Conservation (phyloP, 2,888 invertebrate species). For the Xestia ashworthii region DNA sequence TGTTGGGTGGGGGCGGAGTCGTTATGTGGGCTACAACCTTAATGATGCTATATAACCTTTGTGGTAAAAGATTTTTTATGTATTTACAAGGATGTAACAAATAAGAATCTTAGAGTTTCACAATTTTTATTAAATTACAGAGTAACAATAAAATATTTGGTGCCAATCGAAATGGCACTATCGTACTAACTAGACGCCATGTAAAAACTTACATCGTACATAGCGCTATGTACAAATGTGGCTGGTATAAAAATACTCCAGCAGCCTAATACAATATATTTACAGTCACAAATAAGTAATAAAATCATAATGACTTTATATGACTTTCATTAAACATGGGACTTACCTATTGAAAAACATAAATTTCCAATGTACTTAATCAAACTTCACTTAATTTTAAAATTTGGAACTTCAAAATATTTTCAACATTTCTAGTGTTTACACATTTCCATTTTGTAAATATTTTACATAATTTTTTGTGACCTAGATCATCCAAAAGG, state of each 20-base stretch:
- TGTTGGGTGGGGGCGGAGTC: too few relatives aligned
- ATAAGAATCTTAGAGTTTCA: conserved; percentile 48
- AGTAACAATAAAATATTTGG: conserved; percentile 84
- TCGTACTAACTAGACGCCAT: conserved; percentile 75
- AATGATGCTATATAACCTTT: too few relatives aligned
- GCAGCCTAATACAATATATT: conserved; percentile 67
- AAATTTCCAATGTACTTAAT: conserved; percentile 40
- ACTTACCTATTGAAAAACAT: conserved; percentile 31
- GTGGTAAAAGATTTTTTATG: not conserved
- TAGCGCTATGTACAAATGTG: conserved; percentile 78
- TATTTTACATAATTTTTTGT: conserved; percentile 40
- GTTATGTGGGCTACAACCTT: too few relatives aligned
- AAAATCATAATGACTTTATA: conserved; percentile 53
- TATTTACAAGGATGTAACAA: not conserved
- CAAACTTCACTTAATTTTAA: conserved; percentile 37
- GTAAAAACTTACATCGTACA: conserved; percentile 84
- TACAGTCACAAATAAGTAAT: conserved; percentile 74
- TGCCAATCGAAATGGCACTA: conserved; percentile 85
- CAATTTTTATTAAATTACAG: conserved; percentile 81
- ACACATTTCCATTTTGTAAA: conserved; percentile 41
- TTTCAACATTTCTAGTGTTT: conserved; percentile 29
- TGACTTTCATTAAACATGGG: conserved; percentile 42
- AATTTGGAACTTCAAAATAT: conserved; percentile 45
- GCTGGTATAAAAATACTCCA: conserved; percentile 73
- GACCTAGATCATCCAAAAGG: conserved; percentile 26